Base-by-base conservation (phyloP, 1,140 invertebrate species). In the Pseudoatta argentina region DNA sequence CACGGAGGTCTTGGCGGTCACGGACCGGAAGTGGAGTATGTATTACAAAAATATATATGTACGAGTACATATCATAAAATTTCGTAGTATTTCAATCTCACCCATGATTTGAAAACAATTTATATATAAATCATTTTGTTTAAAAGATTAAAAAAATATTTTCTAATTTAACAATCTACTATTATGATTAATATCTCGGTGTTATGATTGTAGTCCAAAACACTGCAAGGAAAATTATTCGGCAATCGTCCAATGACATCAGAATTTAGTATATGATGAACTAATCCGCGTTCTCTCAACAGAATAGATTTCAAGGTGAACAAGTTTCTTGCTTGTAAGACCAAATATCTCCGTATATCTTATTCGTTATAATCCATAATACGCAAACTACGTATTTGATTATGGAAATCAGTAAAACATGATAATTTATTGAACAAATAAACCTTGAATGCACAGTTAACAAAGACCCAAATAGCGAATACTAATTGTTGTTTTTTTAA, bases 11-110 rank as follows among this genome's bases (percentile, higher is more conserved):
- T 10, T 10, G 81, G 59, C 2, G 81, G 55, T 27, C 77, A 82
- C 3, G 86, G 89, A 16, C 64, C 88, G 12, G 86, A 82, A 53
- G 18, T 75, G 27, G 87, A 85, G 90, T 91, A 91, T n/a, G 90
- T 90, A 78, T 21, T 34, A 4, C 1, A 0, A 39, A 66, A 66
- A 53, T 21, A 67, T 1, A 14, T 48, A 61, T 8, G 34, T 8
- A 66, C 0, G 3, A 34, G 2, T 66, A 10, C 12, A 69, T 24
- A 24, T 27, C 24, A 53, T 8, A n/a, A 64, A 64, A 21, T 7
- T 69, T 63, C 16, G 27, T 39, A 18, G 12, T 77, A 69, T 18
- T 78, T 2, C 6, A 30, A 53, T 66, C 6, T 24, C 3, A 6
- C 2, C 14, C 24, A 59, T 59, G 4, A 16, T n/a, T 59, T 39